Evolutionary conservation across 2,797 vertebrate species (phyloP), one percentile per base, ranked within the genome.

Genomic region (Pachyuromys duprasi): DNA sequence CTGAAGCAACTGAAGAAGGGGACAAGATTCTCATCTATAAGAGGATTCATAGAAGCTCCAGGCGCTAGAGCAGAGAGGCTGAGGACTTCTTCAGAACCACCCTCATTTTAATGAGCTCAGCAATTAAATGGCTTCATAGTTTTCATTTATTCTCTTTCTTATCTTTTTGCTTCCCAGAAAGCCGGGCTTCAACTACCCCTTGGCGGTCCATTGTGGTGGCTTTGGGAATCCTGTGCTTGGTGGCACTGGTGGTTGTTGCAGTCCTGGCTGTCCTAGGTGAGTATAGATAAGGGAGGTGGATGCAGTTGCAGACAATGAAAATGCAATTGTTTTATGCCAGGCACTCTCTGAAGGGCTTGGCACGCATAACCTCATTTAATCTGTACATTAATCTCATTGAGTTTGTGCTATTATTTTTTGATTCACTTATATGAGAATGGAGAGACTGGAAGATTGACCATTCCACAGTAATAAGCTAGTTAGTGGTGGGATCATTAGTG

Each of bases 161-260:
- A 24, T 91, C 57, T 7, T 13, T 89, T 14, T 79, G n/a, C 13
- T 82, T 67, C 55, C 33, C 39, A 97, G 97, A 88, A 88, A 14
- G 2, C 12, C 31, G 1, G 36, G 33, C 49, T 33, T 2, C 12
- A 9, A 86, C 90, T 91, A 55, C 49, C 80, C 12, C 0, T 42
- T 97, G 97, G 95, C 18, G 78, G n/a, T 8, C 12, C 55, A n/a
- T 97, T 88, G 96, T 86, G 31, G 49, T 96, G 67, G 63, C 14
- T 67, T 75, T 97, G 63, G 96, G 95, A 60, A 67, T 96, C 18
- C 36, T 97, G 5, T 97, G 92, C 69, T 53, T 96, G 53, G 8
- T 96, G 1, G 60, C 39, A 18, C 5, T 97, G 8, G 93, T 84
- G 45, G 33, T 86, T 86, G 88, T 63, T 83, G 69, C 84, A 72